Evolutionary conservation across 2,888 invertebrate species (phyloP).

Genomic region (Drosophila cognata): DNA sequence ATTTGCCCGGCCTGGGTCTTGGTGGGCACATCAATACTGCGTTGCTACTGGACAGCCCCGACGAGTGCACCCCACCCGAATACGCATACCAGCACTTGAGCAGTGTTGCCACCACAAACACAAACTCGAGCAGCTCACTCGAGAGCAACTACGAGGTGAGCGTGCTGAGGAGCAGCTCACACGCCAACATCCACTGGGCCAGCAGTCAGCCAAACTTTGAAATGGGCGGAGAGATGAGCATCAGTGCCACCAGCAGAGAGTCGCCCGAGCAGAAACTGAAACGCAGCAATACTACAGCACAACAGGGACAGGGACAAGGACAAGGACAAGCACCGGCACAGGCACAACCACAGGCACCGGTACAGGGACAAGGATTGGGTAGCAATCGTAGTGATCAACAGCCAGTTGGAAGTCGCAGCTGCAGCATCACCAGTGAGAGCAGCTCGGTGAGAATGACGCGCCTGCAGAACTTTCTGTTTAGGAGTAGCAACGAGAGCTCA

Average conservation of each 20-base stretch:
- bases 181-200: constrained; percentile 75
- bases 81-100: constrained; percentile 82
- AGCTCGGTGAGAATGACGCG: constrained; percentile 79
- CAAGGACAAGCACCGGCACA: constrained; percentile 22
- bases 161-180: constrained; percentile 66
- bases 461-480: constrained; percentile 83
- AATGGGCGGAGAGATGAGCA: constrained; percentile 83
- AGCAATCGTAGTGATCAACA: constrained; percentile 63
- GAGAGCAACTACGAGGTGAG: constrained; percentile 78
- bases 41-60: constrained; percentile 82
- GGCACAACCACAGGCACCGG: constrained; percentile 20
- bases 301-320: constrained; percentile 53
- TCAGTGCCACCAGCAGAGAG: constrained; percentile 47
- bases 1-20: constrained; percentile 59
- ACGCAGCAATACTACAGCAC: constrained; percentile 16
- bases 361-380: constrained; percentile 59
- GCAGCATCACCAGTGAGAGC: constrained; percentile 81
- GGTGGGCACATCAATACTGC: constrained; percentile 81
- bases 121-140: constrained; percentile 80
- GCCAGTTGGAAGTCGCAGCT: constrained; percentile 73
- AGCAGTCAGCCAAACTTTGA: constrained; percentile 65
- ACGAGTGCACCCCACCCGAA: constrained; percentile 83
- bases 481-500: constrained; percentile 81
- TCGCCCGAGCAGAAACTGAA: constrained; percentile 22
- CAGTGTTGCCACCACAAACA: constrained; percentile 81